Percentiles rank a stretch among this genome's conserved stretches.
These are phyloP conservation scores for Aphelenchoides fujianensis DNA, from an alignment of 1,140 invertebrate genomes.

Conservation along the genomic window DNA sequence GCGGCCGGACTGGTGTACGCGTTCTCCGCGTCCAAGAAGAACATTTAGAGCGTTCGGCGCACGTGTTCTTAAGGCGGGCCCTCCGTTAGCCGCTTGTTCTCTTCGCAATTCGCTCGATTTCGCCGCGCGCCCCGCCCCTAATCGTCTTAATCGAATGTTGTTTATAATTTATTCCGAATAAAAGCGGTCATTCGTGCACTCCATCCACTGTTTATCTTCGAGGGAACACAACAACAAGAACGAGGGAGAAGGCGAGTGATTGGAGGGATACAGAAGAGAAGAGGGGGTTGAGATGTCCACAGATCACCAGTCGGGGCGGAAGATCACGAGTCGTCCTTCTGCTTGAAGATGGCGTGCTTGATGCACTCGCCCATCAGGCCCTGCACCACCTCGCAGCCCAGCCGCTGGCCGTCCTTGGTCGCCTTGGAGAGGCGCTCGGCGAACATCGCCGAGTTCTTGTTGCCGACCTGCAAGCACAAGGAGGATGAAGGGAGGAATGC, in stretches of 20 bases:
- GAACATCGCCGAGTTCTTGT: slow-evolving; percentile 45
- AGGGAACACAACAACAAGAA: background rate
- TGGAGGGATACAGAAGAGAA: too few relatives aligned
- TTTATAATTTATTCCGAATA: slow-evolving; percentile 1
- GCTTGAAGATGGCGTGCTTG: background rate
- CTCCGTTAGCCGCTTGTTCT: background rate
- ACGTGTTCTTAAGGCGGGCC: too few relatives aligned
- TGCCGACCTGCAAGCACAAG: slow-evolving; percentile 36
- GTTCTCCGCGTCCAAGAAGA: slow-evolving; percentile 54
- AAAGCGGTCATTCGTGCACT: background rate
- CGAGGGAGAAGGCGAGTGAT: background rate
- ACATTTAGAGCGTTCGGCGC: background rate
- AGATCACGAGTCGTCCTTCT: background rate
- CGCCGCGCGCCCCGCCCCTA: too few relatives aligned
- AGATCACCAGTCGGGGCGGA: background rate
- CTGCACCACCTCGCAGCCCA: slow-evolving; percentile 47
- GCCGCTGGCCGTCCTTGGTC: slow-evolving; percentile 41
- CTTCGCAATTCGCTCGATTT: too few relatives aligned
- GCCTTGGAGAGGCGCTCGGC: slow-evolving; percentile 35
- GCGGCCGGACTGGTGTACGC: slow-evolving; percentile 63
- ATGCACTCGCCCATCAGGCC: slow-evolving; percentile 41
- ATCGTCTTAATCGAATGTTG: too few relatives aligned
- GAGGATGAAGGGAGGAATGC: slow-evolving; percentile 19
- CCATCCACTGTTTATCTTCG: background rate
- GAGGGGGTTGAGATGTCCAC: background rate